Evolutionary conservation across 2,888 invertebrate genomes (phyloP).

Genomic region (Dryobotodes eremita): DNA sequence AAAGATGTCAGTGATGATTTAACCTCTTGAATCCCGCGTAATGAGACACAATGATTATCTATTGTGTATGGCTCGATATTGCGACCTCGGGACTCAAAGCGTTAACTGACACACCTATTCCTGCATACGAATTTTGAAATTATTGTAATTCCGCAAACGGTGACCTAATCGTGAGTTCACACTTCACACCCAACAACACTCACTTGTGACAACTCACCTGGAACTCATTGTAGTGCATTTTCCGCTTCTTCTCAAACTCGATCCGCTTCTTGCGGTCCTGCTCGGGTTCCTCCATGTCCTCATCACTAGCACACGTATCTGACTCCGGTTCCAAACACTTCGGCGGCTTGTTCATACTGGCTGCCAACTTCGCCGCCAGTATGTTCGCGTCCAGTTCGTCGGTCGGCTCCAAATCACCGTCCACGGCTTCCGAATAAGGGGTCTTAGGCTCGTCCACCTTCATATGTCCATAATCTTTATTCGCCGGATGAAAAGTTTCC

Average conservation of each 20-base stretch:
- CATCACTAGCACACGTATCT: constrained; percentile 90
- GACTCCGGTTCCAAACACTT: constrained; percentile 85
- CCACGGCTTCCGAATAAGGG: constrained; percentile 93
- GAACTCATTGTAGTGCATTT: constrained; percentile 99
- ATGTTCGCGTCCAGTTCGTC: constrained; percentile 93
- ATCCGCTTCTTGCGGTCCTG: constrained; percentile 92
- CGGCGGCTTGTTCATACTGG: constrained; percentile 89
- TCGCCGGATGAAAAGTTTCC: constrained; percentile 98
- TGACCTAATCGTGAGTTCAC: constrained; percentile 62
- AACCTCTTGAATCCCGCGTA: too few relatives aligned
- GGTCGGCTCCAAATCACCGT: constrained; percentile 90
- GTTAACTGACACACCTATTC: not conserved
- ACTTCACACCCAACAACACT: constrained; percentile 52
- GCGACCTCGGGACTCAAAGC: too few relatives aligned
- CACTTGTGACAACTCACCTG: constrained; percentile 76
- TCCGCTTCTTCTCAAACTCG: constrained; percentile 97
- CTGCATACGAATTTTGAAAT: constrained; percentile 34
- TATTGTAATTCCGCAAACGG: constrained; percentile 34
- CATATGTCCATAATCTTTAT: constrained; percentile 99
- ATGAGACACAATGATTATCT: too few relatives aligned
- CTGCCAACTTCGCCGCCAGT: constrained; percentile 93
- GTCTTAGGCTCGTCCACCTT: constrained; percentile 99
- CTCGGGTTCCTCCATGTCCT: constrained; percentile 91
- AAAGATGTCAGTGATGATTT: constrained; percentile 11
- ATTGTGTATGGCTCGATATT: too few relatives aligned